Percentiles rank a stretch among this genome's conserved stretches.
Evolutionary conservation across 2,797 vertebrate genomes (phyloP).

Genomic region (Bufotes viridis): DNA sequence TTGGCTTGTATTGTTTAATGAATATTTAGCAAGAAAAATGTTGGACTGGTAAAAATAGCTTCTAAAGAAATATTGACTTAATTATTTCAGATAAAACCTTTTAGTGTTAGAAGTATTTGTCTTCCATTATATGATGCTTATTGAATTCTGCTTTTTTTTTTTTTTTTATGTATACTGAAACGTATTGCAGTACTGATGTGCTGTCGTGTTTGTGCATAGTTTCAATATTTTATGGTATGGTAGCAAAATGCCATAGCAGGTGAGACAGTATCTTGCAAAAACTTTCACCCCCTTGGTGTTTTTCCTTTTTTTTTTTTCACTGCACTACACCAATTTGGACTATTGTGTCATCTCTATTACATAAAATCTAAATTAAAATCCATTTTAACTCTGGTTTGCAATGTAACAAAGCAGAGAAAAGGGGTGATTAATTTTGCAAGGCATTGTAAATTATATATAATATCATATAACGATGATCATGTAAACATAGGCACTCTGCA

Average conservation of each 20-base stretch:
- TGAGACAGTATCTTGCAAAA: too few relatives aligned
- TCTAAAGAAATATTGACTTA: conserved; percentile 60
- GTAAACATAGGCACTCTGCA: too few relatives aligned
- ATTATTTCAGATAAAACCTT: conserved; percentile 59
- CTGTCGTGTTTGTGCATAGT: neutral
- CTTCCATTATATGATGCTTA: conserved; percentile 42
- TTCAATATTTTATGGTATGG: neutral
- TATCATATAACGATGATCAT: too few relatives aligned
- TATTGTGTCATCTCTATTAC: too few relatives aligned
- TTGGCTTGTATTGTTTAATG: conserved; percentile 59
- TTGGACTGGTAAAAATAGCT: conserved; percentile 50
- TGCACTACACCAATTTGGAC: too few relatives aligned
- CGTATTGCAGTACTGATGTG: neutral
- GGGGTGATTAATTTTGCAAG: too few relatives aligned
- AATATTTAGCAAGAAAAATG: conserved; percentile 61
- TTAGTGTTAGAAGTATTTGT: conserved; percentile 30
- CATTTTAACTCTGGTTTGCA: too few relatives aligned
- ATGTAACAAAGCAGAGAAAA: too few relatives aligned
- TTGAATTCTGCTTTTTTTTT: conserved; percentile 9
- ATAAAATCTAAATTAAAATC: too few relatives aligned
- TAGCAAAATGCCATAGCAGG: neutral
- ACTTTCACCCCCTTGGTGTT: too few relatives aligned
- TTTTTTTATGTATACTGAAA: conserved; percentile 12
- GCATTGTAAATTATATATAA: too few relatives aligned
- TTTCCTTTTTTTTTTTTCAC: too few relatives aligned